Evolutionary conservation across 1,140 invertebrate genomes (phyloP).

Genomic region (Brachionus rubens): DNA sequence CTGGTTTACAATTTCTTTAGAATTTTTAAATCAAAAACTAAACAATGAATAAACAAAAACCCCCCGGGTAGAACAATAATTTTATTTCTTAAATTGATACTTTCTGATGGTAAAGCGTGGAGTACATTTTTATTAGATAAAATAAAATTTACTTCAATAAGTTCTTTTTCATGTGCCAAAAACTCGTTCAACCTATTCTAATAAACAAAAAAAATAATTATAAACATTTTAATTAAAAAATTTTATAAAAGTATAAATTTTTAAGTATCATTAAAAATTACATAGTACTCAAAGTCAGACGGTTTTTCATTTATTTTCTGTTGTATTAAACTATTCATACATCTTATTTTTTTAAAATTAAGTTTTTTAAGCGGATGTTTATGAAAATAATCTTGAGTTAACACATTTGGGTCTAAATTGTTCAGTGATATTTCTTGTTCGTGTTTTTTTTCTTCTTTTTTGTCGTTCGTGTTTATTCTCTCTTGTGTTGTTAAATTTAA

Average conservation of each 20-base stretch:
- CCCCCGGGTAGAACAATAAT: too few relatives aligned
- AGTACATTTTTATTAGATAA: too few relatives aligned
- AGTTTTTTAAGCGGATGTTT: constrained; percentile 36
- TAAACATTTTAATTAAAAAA: not conserved
- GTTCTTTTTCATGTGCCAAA: not conserved
- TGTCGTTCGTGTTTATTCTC: not conserved
- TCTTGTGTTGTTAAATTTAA: not conserved
- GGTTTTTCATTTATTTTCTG: constrained; percentile 34
- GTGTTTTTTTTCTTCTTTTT: not conserved
- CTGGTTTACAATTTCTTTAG: too few relatives aligned
- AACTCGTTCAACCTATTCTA: constrained; percentile 1
- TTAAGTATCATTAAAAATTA: not conserved
- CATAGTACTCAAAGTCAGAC: constrained; percentile 26
- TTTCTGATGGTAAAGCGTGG: too few relatives aligned
- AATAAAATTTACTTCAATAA: constrained; percentile 1
- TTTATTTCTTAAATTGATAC: too few relatives aligned
- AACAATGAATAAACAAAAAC: too few relatives aligned
- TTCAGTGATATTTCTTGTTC: too few relatives aligned
- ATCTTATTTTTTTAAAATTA: constrained; percentile 24
- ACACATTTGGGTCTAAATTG: not conserved
- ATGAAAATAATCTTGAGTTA: constrained; percentile 1
- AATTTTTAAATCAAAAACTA: too few relatives aligned
- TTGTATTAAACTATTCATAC: constrained; percentile 27
- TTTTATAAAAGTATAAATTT: not conserved
- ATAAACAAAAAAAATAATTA: not conserved